Evolutionary conservation across 2,113 vertebrate genomes (phyloP).

Genomic region (Apodemus speciosus): DNA sequence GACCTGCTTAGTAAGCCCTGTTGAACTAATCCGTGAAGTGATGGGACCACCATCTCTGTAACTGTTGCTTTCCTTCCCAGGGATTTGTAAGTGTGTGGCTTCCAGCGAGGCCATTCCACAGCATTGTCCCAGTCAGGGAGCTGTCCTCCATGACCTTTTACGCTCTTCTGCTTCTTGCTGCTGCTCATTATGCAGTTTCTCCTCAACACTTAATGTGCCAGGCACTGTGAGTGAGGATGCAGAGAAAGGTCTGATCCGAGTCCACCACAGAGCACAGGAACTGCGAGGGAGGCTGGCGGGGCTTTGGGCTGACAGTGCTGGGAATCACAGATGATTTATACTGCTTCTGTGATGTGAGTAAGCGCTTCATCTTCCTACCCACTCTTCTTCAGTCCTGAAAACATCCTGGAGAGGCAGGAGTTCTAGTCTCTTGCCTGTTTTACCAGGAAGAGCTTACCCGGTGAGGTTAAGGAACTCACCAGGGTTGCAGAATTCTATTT

Average conservation of each 20-base stretch:
- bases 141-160: not conserved
- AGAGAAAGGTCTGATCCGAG: not conserved
- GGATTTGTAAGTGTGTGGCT: not conserved
- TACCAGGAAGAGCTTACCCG: not conserved
- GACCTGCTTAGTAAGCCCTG: not conserved
- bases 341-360: not conserved
- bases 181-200: constrained; percentile 32
- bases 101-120: not conserved
- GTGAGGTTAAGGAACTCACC: constrained; percentile 11
- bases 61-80: not conserved
- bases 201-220: not conserved
- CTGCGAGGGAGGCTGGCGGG: not conserved
- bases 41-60: not conserved
- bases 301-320: not conserved
- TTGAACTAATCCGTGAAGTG: not conserved
- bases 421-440: constrained; percentile 4
- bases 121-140: constrained; percentile 6
- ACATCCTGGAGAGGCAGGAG: not conserved
- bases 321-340: constrained; percentile 43
- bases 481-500: not conserved
- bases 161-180: not conserved
- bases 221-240: not conserved
- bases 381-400: not conserved
- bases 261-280: constrained; percentile 21
- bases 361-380: not conserved